Evolutionary conservation across 2,797 vertebrate genomes (phyloP).

Genomic region (Austrolebias charrua): DNA sequence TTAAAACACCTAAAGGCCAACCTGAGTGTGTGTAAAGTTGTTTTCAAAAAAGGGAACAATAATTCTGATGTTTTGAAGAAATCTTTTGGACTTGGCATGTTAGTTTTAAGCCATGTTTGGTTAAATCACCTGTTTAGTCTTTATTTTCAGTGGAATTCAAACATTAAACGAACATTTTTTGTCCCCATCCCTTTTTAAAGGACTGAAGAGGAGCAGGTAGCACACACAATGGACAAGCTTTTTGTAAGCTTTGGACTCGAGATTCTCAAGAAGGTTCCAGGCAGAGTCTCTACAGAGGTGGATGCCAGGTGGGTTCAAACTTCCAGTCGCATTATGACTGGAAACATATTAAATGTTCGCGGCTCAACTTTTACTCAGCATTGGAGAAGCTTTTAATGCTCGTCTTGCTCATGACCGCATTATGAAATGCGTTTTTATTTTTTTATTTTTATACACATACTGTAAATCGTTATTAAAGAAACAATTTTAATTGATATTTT

Average conservation of each 20-base stretch:
- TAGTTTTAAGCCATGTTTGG: not conserved
- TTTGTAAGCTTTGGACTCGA: constrained; percentile 93
- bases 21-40: not conserved
- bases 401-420: not conserved
- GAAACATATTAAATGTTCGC: not conserved
- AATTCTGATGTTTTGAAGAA: not conserved
- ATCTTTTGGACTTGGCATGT: not conserved
- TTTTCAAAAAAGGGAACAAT: not conserved
- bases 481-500: too few species aligned
- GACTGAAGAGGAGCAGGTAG: constrained; percentile 88
- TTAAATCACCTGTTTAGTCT: not conserved
- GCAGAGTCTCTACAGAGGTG: constrained; percentile 96
- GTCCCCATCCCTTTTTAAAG: constrained; percentile 59
- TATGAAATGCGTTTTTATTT: too few species aligned
- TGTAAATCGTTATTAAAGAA: too few species aligned
- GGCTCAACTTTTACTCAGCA: not conserved
- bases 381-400: not conserved
- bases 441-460: too few species aligned
- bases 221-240: constrained; percentile 91
- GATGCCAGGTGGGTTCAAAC: constrained; percentile 86
- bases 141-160: not conserved
- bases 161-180: not conserved
- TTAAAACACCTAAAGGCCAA: not conserved
- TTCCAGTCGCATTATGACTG: not conserved
- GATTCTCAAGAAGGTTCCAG: constrained; percentile 95